phyloP scores from a whole-genome alignment of 92 coral and sea anemone species.

The Porites evermanni region DNA sequence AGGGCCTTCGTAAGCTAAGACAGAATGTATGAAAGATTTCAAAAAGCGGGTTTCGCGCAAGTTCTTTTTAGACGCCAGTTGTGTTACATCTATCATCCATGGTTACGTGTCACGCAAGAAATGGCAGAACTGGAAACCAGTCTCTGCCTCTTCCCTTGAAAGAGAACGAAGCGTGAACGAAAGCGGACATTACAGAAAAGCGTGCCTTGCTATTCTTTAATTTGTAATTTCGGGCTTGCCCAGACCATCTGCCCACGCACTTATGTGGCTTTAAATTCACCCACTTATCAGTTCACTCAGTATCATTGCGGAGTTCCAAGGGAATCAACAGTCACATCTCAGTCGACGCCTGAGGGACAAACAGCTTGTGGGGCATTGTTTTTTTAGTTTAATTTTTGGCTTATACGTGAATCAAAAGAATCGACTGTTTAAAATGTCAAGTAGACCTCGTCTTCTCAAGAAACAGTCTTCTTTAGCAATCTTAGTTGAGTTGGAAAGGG shows the following conservation, averaged over 20 bases:
- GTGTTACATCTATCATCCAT: no score
- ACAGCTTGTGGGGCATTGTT: no score
- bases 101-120: no score
- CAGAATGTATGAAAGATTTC: no score
- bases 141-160: not conserved
- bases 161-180: not conserved
- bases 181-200: conserved; percentile 6
- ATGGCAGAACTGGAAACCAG: not conserved
- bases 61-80: no score
- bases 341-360: no score
- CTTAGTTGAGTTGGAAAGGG: conserved; percentile 74
- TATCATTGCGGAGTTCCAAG: not conserved
- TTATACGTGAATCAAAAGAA: not conserved
- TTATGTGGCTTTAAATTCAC: not conserved
- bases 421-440: conserved; percentile 39
- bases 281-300: not conserved
- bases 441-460: conserved; percentile 62
- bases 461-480: conserved; percentile 81
- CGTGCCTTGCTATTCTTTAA: conserved; percentile 19
- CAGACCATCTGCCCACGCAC: conserved; percentile 44
- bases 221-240: conserved; percentile 60
- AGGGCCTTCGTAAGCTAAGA: no score
- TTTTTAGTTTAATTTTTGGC: not conserved
- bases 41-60: no score
- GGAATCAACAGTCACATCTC: no score